Percentiles rank a stretch among this genome's conserved stretches.
These are phyloP conservation scores for Sebastolobus altivelis DNA, from an alignment of 2,797 vertebrate genomes.

Conservation along the genomic window DNA sequence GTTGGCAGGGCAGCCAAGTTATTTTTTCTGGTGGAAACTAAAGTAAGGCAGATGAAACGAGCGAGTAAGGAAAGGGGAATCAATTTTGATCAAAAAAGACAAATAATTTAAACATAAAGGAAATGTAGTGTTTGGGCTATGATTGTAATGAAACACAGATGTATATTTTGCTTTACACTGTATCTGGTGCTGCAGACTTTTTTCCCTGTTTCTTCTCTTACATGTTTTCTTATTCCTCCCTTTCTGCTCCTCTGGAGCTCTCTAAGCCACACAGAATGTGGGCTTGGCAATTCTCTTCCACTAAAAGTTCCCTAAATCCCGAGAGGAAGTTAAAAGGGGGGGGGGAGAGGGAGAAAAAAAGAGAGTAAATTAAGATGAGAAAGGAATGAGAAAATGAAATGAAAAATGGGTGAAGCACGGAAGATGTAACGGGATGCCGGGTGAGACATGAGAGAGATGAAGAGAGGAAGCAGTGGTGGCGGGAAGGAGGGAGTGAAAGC, in stretches of 20 bases:
- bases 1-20: conserved; percentile 78
- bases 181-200: conserved; percentile 66
- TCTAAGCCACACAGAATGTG: conserved; percentile 80
- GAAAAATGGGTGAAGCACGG: conserved; percentile 35
- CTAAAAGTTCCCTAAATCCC: conserved; percentile 68
- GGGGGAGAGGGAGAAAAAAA: conserved; percentile 5
- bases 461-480: conserved; percentile 52
- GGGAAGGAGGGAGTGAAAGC: conserved; percentile 41
- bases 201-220: conserved; percentile 63
- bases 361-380: conserved; percentile 43
- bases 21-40: conserved; percentile 80
- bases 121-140: conserved; percentile 85
- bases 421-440: conserved; percentile 38
- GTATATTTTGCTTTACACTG: conserved; percentile 82
- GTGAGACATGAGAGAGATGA: conserved; percentile 31
- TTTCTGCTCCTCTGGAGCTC: conserved; percentile 72
- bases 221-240: conserved; percentile 80
- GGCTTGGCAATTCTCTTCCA: conserved; percentile 74
- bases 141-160: conserved; percentile 87
- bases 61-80: conserved; percentile 74
- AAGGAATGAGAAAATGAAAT: conserved; percentile 41
- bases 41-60: conserved; percentile 83
- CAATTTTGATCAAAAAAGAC: conserved; percentile 86
- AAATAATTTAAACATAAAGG: conserved; percentile 88
- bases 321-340: conserved; percentile 55